Evolutionary conservation across 2,113 vertebrate genomes (phyloP).

Genomic region (Cercopithecus mona): DNA sequence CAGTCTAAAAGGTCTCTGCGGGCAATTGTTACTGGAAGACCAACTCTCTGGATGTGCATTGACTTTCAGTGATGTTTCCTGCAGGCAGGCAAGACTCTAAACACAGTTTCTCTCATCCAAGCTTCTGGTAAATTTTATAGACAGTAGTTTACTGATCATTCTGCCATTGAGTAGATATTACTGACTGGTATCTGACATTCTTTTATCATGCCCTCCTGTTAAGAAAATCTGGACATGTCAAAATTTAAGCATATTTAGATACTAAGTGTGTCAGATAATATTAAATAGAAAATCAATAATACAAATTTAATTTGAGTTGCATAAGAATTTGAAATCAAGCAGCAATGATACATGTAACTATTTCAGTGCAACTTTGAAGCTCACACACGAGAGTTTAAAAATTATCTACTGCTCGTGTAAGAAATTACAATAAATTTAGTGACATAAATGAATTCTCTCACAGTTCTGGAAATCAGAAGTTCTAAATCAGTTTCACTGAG

Average conservation of each 20-base stretch:
- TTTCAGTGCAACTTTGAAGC: neutral
- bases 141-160: neutral
- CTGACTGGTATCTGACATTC: neutral
- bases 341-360: neutral
- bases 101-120: neutral
- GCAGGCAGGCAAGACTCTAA: neutral
- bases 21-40: neutral
- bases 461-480: neutral
- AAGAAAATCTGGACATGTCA: neutral
- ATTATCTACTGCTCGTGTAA: neutral
- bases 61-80: neutral
- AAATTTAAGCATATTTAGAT: neutral
- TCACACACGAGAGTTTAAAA: neutral
- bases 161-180: neutral
- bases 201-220: neutral
- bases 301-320: neutral
- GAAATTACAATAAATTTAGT: neutral
- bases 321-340: neutral
- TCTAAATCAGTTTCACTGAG: neutral
- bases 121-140: neutral
- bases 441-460: neutral
- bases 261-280: neutral
- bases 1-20: neutral
- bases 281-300: neutral
- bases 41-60: neutral